Base-by-base conservation (phyloP, 2,888 invertebrate genomes). In the Ectropis crepuscularia region DNA sequence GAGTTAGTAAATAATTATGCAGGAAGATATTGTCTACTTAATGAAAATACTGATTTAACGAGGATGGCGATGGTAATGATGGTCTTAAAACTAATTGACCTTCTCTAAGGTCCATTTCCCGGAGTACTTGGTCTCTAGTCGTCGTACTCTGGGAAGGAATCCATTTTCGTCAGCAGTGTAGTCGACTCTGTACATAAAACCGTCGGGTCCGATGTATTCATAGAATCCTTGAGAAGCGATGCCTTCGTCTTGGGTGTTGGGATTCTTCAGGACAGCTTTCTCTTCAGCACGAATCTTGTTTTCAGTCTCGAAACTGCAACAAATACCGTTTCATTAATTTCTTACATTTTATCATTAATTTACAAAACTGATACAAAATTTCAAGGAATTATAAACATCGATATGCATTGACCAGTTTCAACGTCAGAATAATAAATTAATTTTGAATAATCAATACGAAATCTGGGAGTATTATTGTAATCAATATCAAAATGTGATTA, bases 231-330 rank as follows among this genome's bases (percentile, higher is more conserved):
- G 76, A 10, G 92, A 93, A 37, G 93, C 91, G 57, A 93, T 93
- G 5, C 93, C 93, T 74, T 93, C 93, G 67, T 93, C 92, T 12
- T 86, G 75, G 2, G 92, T 88, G 76, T 93, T 92, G 2, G 90
- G 84, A 74, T 93, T 93, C 76, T 92, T 93, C 62, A 93, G 71
- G 8, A 90, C 81, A n/a, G 93, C 93, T 57, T 90, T 91, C 74
- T 93, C 93, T 77, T 92, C 89, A 67, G 92, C 92, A 71, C 93
- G 91, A 68, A 93, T 93, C 74, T 93, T 93, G 84, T 93, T 93
- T 79, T 93, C 93, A 12, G 93, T 93, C 76, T 93, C 93, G 73
- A 92, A 93, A 80, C 93, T 93, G 82, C 37, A 74, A 81, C 72
- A 54, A 71, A 70, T 28, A 28, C 16, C 16, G 4, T 28, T 28